These are phyloP conservation scores for Harpalus rufipes DNA, from an alignment of 2,888 invertebrate species.

Conservation along the genomic window DNA sequence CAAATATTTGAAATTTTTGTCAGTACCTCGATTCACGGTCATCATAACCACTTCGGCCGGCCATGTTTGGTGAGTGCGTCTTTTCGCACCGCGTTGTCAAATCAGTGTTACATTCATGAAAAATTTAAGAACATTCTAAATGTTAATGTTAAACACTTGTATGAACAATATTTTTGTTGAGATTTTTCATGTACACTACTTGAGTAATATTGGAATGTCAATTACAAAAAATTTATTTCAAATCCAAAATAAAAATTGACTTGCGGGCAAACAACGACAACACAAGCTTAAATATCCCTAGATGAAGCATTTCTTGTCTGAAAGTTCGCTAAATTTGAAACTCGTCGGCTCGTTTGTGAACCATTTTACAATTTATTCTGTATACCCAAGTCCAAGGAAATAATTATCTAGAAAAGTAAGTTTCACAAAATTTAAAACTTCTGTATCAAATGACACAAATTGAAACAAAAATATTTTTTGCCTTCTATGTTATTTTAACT, in stretches of 20 bases:
- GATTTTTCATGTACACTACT: slow-evolving; percentile 35
- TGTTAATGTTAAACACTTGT: slow-evolving; percentile 7
- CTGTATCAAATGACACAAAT: slow-evolving; percentile 15
- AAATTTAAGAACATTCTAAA: slow-evolving; percentile 48
- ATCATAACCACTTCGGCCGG: slow-evolving; percentile 92
- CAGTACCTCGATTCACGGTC: slow-evolving; percentile 88
- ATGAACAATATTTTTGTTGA: slow-evolving; percentile 29
- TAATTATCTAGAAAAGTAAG: neutral
- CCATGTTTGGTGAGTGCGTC: slow-evolving; percentile 85
- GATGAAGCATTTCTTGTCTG: slow-evolving; percentile 15
- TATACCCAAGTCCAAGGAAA: neutral
- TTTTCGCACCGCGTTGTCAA: slow-evolving; percentile 60
- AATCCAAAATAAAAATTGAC: slow-evolving; percentile 60
- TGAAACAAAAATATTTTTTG: slow-evolving; percentile 18
- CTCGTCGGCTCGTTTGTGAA: neutral
- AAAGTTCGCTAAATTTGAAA: slow-evolving; percentile 37
- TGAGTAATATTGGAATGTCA: slow-evolving; percentile 39
- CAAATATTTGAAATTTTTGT: slow-evolving; percentile 67
- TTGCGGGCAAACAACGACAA: slow-evolving; percentile 47
- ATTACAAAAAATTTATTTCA: slow-evolving; percentile 50
- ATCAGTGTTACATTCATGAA: slow-evolving; percentile 57
- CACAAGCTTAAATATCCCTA: slow-evolving; percentile 45
- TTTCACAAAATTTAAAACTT: slow-evolving; percentile 34
- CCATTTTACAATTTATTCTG: slow-evolving; percentile 15
- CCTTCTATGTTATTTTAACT: slow-evolving; percentile 8